Percentiles rank a stretch among this genome's conserved stretches.
These are phyloP conservation scores for Antheraea assamensis DNA, from an alignment of 2,888 invertebrate species.

Conservation along the genomic window DNA sequence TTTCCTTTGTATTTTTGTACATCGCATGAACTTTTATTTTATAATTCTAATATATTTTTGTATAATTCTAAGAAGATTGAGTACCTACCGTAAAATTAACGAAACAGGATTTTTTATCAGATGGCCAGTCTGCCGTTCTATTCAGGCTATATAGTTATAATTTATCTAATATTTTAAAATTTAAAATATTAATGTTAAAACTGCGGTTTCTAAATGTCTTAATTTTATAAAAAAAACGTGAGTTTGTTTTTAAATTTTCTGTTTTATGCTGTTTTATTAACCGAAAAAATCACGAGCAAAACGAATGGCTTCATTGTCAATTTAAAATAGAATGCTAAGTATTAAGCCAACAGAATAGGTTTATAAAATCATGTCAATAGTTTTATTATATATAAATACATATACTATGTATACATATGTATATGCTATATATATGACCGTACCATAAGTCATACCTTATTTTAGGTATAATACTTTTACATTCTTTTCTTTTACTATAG, in stretches of 20 bases:
- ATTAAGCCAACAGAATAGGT: background rate
- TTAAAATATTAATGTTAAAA: background rate
- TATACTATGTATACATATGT: too few species aligned
- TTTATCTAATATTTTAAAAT: background rate
- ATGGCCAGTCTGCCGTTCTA: background rate
- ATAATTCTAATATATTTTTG: too few species aligned
- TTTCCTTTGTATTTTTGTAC: background rate
- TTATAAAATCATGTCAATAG: background rate
- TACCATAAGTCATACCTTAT: too few species aligned
- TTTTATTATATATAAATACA: background rate
- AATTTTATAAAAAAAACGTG: background rate
- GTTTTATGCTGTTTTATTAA: background rate
- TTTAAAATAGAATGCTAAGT: background rate
- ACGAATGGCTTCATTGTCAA: constrained; percentile 4
- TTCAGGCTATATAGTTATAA: background rate
- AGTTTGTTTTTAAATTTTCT: background rate
- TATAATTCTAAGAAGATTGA: background rate
- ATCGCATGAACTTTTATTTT: too few species aligned
- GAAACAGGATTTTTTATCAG: background rate
- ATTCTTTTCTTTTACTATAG: too few species aligned
- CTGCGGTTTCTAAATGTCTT: background rate
- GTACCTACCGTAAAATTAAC: background rate
- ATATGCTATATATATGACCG: too few species aligned
- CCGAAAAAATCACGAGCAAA: background rate
- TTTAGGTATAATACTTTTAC: too few species aligned